Conservation (phyloP, 1,140 invertebrate species). For the Ceratosolen solmsi region DNA sequence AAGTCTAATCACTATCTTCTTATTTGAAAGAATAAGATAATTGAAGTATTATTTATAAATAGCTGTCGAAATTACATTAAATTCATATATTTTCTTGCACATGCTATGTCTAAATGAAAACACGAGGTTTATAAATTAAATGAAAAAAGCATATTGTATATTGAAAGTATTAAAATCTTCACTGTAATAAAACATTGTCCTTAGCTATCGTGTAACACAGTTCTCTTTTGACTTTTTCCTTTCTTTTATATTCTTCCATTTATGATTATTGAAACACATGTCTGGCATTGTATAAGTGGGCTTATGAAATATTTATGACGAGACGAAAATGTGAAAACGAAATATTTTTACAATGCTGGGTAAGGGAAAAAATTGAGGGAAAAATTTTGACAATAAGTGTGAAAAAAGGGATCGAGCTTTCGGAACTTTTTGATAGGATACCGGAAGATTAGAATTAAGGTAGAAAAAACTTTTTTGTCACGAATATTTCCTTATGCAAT, state of each 20-base stretch:
- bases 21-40: no score
- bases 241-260: neutral
- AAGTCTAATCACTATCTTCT: no score
- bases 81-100: no score
- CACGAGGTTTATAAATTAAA: no score
- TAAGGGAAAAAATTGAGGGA: no score
- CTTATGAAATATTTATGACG: conserved; percentile 49
- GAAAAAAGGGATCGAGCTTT: neutral
- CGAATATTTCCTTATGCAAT: neutral
- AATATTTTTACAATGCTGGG: neutral
- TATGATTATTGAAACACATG: conserved; percentile 9
- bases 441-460: neutral
- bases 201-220: neutral
- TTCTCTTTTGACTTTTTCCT: neutral
- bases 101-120: no score
- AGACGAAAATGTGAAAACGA: neutral
- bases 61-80: no score
- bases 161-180: neutral
- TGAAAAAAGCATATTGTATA: no score
- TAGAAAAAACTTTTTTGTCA: neutral
- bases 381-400: neutral
- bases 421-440: neutral
- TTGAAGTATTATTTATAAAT: no score
- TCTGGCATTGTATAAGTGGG: conserved; percentile 20
- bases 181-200: neutral